Evolutionary conservation across 2,113 vertebrate genomes (phyloP).

Genomic region (Leucopsar rothschildi): DNA sequence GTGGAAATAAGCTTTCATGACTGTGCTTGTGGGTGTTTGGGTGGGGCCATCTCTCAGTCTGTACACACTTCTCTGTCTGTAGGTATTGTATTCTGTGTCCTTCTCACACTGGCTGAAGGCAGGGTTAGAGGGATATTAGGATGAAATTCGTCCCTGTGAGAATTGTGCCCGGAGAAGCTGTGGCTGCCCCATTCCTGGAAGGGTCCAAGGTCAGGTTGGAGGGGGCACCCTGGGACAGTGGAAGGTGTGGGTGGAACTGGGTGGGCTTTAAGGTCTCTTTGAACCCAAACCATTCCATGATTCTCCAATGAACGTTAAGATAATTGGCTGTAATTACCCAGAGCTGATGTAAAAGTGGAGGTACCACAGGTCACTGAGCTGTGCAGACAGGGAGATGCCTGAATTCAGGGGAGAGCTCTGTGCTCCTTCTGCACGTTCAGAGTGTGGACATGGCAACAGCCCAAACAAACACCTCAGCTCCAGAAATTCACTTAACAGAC

Average conservation of each 20-base stretch:
- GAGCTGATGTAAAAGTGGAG: background rate
- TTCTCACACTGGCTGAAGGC: background rate
- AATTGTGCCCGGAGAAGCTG: background rate
- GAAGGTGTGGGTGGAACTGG: background rate
- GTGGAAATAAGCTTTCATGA: background rate
- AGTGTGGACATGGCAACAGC: background rate
- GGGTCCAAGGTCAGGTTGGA: background rate
- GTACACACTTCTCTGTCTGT: background rate
- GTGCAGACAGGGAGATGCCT: background rate
- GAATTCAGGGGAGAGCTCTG: background rate
- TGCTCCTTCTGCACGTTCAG: background rate
- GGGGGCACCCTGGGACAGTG: rapidly evolving
- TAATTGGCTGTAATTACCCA: background rate
- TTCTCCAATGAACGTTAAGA: background rate
- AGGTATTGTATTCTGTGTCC: background rate
- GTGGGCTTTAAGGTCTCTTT: background rate
- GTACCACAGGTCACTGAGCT: background rate
- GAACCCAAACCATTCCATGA: background rate
- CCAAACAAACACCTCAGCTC: background rate
- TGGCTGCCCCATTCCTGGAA: background rate
- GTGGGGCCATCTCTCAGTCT: background rate
- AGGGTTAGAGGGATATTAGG: background rate
- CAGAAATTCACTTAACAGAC: background rate
- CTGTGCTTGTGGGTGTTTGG: background rate
- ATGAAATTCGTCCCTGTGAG: background rate